Percentiles rank a stretch among this genome's conserved stretches.
phyloP scores from a whole-genome alignment of 2,888 invertebrate species.

The Netelia inedita region DNA sequence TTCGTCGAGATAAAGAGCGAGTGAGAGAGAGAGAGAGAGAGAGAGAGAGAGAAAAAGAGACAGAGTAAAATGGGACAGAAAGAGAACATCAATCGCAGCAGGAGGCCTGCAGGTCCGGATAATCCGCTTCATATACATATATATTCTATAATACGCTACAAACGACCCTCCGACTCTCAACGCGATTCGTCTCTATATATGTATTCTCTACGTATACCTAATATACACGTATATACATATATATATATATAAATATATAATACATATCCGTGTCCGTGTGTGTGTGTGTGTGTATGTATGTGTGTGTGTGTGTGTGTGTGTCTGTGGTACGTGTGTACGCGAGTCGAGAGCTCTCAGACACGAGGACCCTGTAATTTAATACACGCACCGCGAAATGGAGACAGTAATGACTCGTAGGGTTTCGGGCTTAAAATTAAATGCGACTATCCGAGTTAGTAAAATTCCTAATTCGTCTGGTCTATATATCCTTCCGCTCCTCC shows the following conservation, averaged over 20 bases:
- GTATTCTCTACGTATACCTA: background rate
- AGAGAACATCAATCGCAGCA: conserved; percentile 28
- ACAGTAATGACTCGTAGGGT: conserved; percentile 84
- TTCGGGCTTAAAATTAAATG: conserved; percentile 85
- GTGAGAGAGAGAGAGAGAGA: background rate
- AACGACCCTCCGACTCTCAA: conserved; percentile 65
- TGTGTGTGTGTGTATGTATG: too few relatives aligned
- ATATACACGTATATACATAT: too few relatives aligned
- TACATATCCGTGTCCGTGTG: too few relatives aligned
- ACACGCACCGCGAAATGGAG: conserved; percentile 83
- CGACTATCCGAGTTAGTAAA: conserved; percentile 85
- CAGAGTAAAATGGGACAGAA: too few relatives aligned
- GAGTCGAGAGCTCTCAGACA: conserved; percentile 59
- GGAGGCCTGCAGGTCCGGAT: conserved; percentile 71
- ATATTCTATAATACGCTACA: conserved; percentile 74
- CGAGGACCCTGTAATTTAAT: conserved; percentile 82
- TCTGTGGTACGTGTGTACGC: background rate
- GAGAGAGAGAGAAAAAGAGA: conserved; percentile 25
- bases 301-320: background rate
- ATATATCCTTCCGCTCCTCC: conserved; percentile 46
- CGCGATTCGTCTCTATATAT: conserved; percentile 49
- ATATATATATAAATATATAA: too few relatives aligned
- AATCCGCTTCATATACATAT: conserved; percentile 77
- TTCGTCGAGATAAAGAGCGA: background rate
- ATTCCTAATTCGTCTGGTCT: conserved; percentile 83